phyloP scores from a whole-genome alignment of 2,888 invertebrate species.

The Leptura quadrifasciata region DNA sequence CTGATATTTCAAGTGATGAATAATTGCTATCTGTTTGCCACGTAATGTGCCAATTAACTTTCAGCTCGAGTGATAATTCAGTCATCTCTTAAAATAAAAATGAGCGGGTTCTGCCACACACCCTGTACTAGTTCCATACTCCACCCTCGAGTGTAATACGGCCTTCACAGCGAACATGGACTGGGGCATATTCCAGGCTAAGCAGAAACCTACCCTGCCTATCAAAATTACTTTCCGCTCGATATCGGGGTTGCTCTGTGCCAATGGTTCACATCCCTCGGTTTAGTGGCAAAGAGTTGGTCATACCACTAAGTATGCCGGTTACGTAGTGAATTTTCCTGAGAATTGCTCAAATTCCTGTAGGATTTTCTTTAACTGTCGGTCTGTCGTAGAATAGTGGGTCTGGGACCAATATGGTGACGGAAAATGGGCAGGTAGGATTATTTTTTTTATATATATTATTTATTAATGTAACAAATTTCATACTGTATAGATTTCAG shows the following conservation, averaged over 20 bases:
- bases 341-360: conserved; percentile 55
- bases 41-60: neutral
- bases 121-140: conserved; percentile 7
- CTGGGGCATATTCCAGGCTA: conserved; percentile 2
- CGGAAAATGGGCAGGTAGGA: conserved; percentile 72
- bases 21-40: neutral
- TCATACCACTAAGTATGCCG: conserved; percentile 66
- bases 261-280: conserved; percentile 66
- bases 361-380: conserved; percentile 29
- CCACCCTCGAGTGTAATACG: conserved; percentile 31
- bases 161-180: conserved; percentile 17
- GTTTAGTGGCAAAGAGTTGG: conserved; percentile 65
- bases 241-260: conserved; percentile 71
- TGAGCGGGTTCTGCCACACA: conserved; percentile 3
- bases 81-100: conserved; percentile 17
- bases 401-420: conserved; percentile 67
- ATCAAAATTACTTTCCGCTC: conserved; percentile 72
- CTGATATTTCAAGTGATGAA: neutral
- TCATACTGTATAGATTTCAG: neutral
- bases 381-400: conserved; percentile 45
- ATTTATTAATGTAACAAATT: neutral
- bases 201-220: conserved; percentile 34
- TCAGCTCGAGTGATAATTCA: neutral
- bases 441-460: conserved; percentile 11
- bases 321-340: conserved; percentile 63